A percentile compares a stretch with the other conserved stretches of the same genome.
phyloP scores from a whole-genome alignment of 2,888 invertebrate genomes.

The Hydraecia micacea region DNA sequence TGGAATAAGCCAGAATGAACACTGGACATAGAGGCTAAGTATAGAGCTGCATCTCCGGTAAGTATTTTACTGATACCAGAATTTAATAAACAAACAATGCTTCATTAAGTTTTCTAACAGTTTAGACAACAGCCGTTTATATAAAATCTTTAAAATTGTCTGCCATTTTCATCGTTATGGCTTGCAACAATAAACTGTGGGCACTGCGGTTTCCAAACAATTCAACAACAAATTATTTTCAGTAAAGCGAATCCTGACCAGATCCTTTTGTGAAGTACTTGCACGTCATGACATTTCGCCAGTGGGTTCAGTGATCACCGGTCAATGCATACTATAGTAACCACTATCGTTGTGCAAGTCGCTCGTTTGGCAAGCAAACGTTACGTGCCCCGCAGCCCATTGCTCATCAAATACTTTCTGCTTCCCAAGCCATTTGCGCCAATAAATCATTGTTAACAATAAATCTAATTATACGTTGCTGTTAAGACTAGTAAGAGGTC shows the following conservation, averaged over 20 bases:
- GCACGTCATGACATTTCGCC: slow-evolving; percentile 38
- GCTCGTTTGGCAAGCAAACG: slow-evolving; percentile 61
- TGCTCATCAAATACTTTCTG: slow-evolving; percentile 72
- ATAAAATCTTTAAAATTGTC: neutral
- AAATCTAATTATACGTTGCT: slow-evolving; percentile 43
- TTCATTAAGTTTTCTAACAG: neutral
- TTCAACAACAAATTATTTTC: neutral
- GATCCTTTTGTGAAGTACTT: slow-evolving; percentile 6
- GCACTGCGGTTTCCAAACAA: neutral
- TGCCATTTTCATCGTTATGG: neutral
- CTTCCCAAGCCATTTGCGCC: slow-evolving; percentile 60
- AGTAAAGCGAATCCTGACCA: neutral
- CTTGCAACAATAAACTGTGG: neutral
- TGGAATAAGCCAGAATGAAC: neutral
- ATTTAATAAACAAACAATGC: neutral
- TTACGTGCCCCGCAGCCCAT: slow-evolving; percentile 71
- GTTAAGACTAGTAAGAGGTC: slow-evolving; percentile 12
- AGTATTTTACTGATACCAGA: neutral
- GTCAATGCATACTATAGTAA: slow-evolving; percentile 59
- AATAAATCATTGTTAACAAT: slow-evolving; percentile 34
- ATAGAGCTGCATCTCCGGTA: neutral
- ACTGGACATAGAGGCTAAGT: neutral
- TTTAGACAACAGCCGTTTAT: neutral
- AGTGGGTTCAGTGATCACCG: slow-evolving; percentile 42
- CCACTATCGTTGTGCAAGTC: slow-evolving; percentile 64